Evolutionary conservation across 2,797 vertebrate genomes (phyloP).

Genomic region (Syndactyla subalaris): DNA sequence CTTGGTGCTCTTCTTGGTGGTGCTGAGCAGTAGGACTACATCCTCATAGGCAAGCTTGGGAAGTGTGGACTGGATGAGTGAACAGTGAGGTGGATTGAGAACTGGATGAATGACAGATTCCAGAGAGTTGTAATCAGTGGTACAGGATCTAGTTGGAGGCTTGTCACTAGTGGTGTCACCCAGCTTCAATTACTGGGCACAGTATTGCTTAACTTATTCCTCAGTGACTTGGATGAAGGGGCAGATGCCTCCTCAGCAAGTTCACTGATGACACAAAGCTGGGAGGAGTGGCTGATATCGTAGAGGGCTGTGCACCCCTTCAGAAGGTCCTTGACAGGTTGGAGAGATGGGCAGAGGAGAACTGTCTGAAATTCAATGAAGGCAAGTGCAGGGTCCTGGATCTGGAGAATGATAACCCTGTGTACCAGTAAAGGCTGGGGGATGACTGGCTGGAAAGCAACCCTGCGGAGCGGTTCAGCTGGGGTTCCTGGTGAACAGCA

Average conservation of each 20-base stretch:
- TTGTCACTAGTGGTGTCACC: background rate
- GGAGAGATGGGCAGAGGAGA: background rate
- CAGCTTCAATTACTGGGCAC: background rate
- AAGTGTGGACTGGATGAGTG: background rate
- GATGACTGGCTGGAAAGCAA: background rate
- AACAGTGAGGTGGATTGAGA: background rate
- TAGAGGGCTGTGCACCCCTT: background rate
- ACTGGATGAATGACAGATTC: background rate
- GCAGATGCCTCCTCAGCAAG: background rate
- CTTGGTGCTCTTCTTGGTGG: background rate
- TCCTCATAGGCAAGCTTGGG: background rate
- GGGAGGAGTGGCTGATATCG: background rate
- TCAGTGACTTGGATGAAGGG: background rate
- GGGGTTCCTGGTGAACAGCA: background rate
- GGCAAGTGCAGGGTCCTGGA: no score
- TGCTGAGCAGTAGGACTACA: background rate
- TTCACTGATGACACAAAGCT: background rate
- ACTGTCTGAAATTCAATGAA: background rate
- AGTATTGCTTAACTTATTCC: background rate
- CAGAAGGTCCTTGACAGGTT: background rate
- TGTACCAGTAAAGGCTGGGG: background rate
- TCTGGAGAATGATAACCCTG: background rate
- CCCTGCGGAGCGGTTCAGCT: background rate
- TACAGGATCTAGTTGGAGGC: background rate
- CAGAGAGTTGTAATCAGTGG: no score